These are phyloP conservation scores for Rhabdornis inornatus DNA, from an alignment of 2,113 vertebrate species.

Conservation along the genomic window DNA sequence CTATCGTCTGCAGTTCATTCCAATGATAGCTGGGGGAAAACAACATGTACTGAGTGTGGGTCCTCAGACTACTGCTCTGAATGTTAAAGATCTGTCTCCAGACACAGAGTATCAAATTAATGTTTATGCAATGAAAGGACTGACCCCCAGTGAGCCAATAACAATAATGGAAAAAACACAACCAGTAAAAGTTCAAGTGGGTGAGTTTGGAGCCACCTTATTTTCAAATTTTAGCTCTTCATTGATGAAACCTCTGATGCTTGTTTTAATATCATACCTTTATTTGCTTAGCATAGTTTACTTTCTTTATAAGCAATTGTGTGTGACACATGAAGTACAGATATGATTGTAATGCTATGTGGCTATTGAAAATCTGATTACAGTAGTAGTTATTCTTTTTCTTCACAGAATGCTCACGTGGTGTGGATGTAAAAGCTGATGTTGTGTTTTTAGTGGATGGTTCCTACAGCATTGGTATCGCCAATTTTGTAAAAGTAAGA, in stretches of 20 bases:
- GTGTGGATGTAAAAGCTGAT: conserved; percentile 93
- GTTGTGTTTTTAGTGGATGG: conserved; percentile 96
- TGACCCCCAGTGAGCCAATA: conserved; percentile 85
- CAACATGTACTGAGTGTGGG: conserved; percentile 84
- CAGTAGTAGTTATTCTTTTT: not conserved
- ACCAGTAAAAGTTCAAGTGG: conserved; percentile 85
- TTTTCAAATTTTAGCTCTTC: not conserved
- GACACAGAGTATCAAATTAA: conserved; percentile 90
- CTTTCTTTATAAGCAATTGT: not conserved
- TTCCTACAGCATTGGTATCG: conserved; percentile 95
- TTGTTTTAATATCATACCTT: not conserved
- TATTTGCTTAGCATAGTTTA: not conserved
- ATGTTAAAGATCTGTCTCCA: conserved; percentile 84
- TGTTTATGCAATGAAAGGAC: conserved; percentile 85
- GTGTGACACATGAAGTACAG: not conserved
- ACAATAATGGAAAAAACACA: conserved; percentile 85
- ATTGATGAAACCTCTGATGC: not conserved
- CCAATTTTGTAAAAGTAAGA: conserved; percentile 96
- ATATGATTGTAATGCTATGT: not conserved
- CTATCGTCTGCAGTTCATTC: conserved; percentile 89
- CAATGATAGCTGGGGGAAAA: conserved; percentile 81
- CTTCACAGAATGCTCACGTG: conserved; percentile 88
- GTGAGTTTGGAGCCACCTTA: conserved; percentile 74
- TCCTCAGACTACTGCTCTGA: conserved; percentile 76
- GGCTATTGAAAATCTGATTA: not conserved